A percentile compares a stretch with the other conserved stretches of the same genome.
These are phyloP conservation scores for Amblyteles armatorius DNA, from an alignment of 2,888 invertebrate genomes.

Conservation along the genomic window DNA sequence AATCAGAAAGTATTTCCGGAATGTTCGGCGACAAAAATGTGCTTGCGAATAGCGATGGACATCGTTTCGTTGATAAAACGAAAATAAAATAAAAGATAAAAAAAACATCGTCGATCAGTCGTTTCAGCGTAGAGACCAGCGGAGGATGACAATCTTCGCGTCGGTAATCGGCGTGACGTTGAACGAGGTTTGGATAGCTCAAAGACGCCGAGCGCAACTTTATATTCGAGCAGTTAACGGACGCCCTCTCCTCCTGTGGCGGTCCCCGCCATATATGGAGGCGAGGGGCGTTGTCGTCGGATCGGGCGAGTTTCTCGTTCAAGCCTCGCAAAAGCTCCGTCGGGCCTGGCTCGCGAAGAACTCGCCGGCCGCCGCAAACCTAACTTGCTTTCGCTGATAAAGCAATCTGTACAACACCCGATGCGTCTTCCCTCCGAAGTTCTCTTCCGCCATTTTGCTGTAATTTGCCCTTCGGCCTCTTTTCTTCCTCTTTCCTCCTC, in stretches of 20 bases:
- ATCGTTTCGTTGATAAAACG: background rate
- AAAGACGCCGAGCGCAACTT: constrained; percentile 75
- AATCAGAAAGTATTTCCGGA: background rate
- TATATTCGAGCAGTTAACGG: constrained; percentile 75
- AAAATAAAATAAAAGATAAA: constrained; percentile 9
- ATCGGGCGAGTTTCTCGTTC: constrained; percentile 43
- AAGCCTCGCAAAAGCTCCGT: constrained; percentile 1
- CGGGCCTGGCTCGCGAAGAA: constrained; percentile 17
- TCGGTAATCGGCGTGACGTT: constrained; percentile 44
- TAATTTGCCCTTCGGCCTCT: constrained; percentile 20
- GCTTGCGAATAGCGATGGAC: background rate
- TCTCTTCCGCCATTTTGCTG: constrained; percentile 36
- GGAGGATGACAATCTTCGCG: constrained; percentile 51
- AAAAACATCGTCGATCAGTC: background rate
- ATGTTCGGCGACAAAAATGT: constrained; percentile 3
- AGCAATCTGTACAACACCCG: constrained; percentile 16
- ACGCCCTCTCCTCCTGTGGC: constrained; percentile 77
- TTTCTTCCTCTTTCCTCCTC: background rate
- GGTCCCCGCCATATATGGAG: constrained; percentile 82
- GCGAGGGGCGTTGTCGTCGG: constrained; percentile 74
- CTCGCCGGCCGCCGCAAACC: constrained; percentile 3
- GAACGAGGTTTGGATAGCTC: constrained; percentile 39
- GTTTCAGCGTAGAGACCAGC: constrained; percentile 2
- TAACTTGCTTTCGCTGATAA: constrained; percentile 47
- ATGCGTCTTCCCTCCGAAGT: background rate